phyloP scores from a whole-genome alignment of 2,888 invertebrate genomes.

The Slavum lentiscoides region DNA sequence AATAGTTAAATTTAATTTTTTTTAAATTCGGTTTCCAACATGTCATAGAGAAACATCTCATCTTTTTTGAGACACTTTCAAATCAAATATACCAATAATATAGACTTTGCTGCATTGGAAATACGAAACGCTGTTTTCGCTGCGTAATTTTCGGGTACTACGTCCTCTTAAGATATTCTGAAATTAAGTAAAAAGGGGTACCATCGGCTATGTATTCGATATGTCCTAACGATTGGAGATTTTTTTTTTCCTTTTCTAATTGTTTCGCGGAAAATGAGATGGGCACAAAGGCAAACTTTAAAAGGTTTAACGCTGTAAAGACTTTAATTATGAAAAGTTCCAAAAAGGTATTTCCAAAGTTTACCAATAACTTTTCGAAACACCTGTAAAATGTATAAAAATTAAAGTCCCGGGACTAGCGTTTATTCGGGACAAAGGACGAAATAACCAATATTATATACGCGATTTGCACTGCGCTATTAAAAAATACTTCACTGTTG shows the following conservation, averaged over 20 bases:
- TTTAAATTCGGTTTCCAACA: no score
- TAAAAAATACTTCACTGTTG: neutral
- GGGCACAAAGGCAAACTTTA: conserved; percentile 22
- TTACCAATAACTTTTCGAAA: conserved; percentile 32
- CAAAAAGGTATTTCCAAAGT: conserved; percentile 10
- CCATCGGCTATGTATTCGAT: neutral
- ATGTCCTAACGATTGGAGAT: neutral
- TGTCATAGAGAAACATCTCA: no score
- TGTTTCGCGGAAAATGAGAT: neutral
- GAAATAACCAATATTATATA: conserved; percentile 1
- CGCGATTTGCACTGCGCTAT: neutral
- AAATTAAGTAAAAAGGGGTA: neutral
- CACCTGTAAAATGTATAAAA: conserved; percentile 30
- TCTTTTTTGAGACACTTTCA: no score
- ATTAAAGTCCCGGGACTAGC: neutral
- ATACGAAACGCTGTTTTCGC: no score
- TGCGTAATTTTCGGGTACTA: neutral
- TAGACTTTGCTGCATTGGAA: no score
- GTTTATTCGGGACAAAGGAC: conserved; percentile 21
- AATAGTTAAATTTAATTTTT: no score
- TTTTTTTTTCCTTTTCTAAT: neutral
- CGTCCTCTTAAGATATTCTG: neutral
- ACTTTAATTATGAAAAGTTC: conserved; percentile 45
- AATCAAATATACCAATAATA: no score
- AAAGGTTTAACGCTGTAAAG: conserved; percentile 28